Evolutionary conservation across 2,113 vertebrate species (phyloP).

Genomic region (Neomonachus schauinslandi): DNA sequence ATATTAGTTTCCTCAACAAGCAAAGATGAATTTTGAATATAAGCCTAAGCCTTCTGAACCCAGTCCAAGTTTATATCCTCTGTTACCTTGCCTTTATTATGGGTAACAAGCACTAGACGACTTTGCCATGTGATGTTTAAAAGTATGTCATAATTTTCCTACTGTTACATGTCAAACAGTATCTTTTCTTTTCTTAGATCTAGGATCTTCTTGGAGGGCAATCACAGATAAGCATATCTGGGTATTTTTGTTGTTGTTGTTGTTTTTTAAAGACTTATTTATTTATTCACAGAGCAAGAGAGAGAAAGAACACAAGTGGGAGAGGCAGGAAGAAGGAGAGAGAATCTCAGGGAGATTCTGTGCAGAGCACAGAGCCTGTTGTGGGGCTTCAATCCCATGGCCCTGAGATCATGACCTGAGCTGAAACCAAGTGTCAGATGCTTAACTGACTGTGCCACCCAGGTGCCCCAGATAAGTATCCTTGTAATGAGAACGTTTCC

Average conservation of each 20-base stretch:
- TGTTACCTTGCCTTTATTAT: neutral
- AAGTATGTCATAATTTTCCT: neutral
- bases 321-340: neutral
- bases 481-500: neutral
- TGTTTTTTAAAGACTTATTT: neutral
- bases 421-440: neutral
- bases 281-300: neutral
- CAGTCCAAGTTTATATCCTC: neutral
- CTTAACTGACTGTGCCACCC: neutral
- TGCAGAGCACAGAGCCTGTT: neutral
- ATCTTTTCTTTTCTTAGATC: neutral
- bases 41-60: neutral
- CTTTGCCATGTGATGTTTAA: neutral
- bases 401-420: neutral
- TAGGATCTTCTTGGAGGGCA: neutral
- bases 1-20: neutral
- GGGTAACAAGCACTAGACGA: neutral
- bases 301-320: neutral
- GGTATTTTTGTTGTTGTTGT: neutral
- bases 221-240: neutral
- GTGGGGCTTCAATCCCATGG: neutral
- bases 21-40: neutral
- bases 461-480: neutral
- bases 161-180: neutral
- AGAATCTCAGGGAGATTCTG: neutral